Percentiles rank a stretch among this genome's conserved stretches.
phyloP scores from a whole-genome alignment of 2,797 vertebrate species.

The Trachurus trachurus region DNA sequence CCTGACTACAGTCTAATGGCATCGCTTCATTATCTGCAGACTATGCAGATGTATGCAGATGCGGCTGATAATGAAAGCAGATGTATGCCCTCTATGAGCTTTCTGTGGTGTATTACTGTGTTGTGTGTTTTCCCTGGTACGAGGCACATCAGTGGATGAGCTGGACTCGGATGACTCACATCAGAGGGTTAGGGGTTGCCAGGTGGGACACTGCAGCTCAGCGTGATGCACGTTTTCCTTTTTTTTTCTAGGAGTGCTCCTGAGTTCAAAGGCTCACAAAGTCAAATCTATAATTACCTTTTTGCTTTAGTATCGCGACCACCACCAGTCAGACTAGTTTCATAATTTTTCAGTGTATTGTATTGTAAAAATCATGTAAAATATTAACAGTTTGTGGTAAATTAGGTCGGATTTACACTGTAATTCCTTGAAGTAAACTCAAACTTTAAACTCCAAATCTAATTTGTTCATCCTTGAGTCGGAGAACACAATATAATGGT shows the following conservation, averaged over 20 bases:
- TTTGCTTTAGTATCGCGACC: too few relatives aligned
- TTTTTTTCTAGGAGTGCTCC: too few relatives aligned
- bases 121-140: conserved; percentile 9
- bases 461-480: too few relatives aligned
- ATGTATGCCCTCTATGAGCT: conserved; percentile 33
- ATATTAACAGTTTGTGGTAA: too few relatives aligned
- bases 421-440: too few relatives aligned
- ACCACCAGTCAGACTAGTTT: too few relatives aligned
- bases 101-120: conserved; percentile 23
- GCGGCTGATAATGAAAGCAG: conserved; percentile 23
- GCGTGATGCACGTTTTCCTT: conserved; percentile 23
- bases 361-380: too few relatives aligned
- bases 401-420: too few relatives aligned
- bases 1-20: neutral
- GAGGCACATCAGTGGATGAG: conserved; percentile 33
- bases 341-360: too few relatives aligned
- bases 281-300: neutral
- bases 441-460: too few relatives aligned
- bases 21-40: conserved; percentile 25
- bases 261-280: conserved; percentile 6
- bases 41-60: conserved; percentile 5
- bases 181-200: conserved; percentile 29
- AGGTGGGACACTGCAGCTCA: conserved; percentile 29
- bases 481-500: neutral
- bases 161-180: conserved; percentile 37